Evolutionary conservation across 2,888 invertebrate genomes (phyloP).

Genomic region (Petrolisthes cinctipes): DNA sequence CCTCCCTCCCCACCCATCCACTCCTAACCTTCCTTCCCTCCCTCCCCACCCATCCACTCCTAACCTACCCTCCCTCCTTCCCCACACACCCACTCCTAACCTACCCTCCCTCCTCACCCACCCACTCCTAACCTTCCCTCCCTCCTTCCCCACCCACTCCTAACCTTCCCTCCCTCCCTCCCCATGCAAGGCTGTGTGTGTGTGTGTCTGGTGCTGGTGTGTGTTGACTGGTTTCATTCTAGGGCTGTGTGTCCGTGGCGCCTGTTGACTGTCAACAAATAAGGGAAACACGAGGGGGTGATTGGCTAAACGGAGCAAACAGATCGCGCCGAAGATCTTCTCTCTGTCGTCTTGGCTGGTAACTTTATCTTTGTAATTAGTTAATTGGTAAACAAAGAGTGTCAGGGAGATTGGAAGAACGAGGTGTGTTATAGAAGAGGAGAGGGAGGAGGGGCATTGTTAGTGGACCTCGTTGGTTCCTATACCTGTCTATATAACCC

Average conservation of each 20-base stretch:
- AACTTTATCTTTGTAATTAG: constrained; percentile 26
- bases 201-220: neutral
- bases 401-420: constrained; percentile 1
- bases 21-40: too few species aligned
- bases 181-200: neutral
- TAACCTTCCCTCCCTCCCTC: neutral
- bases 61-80: neutral
- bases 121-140: neutral
- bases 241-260: constrained; percentile 19
- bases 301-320: constrained; percentile 37
- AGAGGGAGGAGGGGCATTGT: neutral
- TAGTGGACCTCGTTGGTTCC: neutral
- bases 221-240: constrained; percentile 27
- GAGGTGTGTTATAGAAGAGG: too few species aligned
- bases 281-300: constrained; percentile 25
- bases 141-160: neutral
- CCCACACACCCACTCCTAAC: neutral
- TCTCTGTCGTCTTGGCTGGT: constrained; percentile 22
- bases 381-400: constrained; percentile 30
- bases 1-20: neutral
- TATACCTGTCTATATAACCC: too few species aligned
- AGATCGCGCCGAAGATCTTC: constrained; percentile 19
- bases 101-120: neutral
- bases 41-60: neutral
- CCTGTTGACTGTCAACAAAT: constrained; percentile 44